Conservation (phyloP, 2,113 vertebrate genomes). For the Sisor rabdophorus region DNA sequence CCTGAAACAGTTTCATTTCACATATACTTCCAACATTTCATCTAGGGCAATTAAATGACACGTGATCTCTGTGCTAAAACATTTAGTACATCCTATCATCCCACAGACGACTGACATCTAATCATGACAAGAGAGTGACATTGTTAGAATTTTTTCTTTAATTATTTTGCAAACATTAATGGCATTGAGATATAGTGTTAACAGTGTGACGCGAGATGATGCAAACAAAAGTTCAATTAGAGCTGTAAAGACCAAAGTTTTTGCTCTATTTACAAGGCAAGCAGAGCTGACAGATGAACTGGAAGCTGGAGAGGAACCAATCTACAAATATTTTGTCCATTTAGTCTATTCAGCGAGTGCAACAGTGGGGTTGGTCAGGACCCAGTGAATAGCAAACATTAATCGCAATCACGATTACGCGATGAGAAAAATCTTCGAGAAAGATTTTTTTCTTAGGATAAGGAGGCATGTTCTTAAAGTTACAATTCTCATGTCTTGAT, state of each 20-base stretch:
- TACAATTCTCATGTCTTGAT: constrained; percentile 13
- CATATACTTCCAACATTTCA: neutral
- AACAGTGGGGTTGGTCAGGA: constrained; percentile 69
- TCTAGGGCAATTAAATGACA: neutral
- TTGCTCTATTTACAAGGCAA: constrained; percentile 60
- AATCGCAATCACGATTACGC: constrained; percentile 41
- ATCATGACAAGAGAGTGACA: constrained; percentile 35
- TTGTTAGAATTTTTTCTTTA: constrained; percentile 60
- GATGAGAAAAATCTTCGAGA: constrained; percentile 12
- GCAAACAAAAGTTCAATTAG: constrained; percentile 61
- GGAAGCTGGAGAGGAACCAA: constrained; percentile 45
- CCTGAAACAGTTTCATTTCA: neutral
- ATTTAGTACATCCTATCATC: neutral
- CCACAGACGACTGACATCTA: neutral
- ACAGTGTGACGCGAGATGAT: constrained; percentile 73
- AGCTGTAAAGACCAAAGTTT: constrained; percentile 66
- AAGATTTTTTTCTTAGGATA: constrained; percentile 37
- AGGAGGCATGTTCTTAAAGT: constrained; percentile 37
- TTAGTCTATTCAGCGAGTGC: constrained; percentile 46
- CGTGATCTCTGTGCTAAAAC: neutral
- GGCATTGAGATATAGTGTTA: constrained; percentile 79
- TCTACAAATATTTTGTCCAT: constrained; percentile 59
- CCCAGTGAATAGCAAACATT: constrained; percentile 57
- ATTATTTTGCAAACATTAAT: constrained; percentile 79
- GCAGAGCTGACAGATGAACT: constrained; percentile 56